Conservation (phyloP, 2,113 vertebrate species). For the Hydropotes inermis region DNA sequence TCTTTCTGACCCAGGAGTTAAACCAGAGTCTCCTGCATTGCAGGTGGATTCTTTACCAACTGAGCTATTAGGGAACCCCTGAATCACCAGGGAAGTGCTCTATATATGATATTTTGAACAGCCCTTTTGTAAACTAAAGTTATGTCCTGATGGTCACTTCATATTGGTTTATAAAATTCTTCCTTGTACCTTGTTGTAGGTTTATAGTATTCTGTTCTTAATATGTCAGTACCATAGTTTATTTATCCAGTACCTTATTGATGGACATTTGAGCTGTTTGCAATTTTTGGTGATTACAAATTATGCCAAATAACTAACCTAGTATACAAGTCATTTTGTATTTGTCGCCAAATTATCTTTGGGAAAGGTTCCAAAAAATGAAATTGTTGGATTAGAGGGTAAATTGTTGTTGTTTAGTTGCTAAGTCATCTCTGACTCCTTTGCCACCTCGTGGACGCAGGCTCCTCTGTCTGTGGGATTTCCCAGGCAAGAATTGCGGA, state of each 20-base stretch:
- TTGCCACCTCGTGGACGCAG: neutral
- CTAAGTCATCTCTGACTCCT: neutral
- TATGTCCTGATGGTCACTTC: neutral
- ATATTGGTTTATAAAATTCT: neutral
- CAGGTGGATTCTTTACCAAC: neutral
- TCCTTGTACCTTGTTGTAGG: neutral
- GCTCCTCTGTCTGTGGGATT: neutral
- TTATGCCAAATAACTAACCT: conserved; percentile 8
- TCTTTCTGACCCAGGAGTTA: neutral
- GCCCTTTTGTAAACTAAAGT: neutral
- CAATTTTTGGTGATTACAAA: neutral
- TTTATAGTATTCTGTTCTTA: neutral
- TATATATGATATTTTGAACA: neutral
- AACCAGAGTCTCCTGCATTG: neutral
- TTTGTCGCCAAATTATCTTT: neutral
- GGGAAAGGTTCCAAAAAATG: neutral
- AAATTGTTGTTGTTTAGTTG: neutral
- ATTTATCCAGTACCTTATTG: neutral
- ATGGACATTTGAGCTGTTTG: neutral
- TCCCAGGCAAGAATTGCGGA: neutral
- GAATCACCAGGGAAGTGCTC: neutral
- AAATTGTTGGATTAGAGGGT: neutral
- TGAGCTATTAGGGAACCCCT: neutral
- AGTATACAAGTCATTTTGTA: neutral
- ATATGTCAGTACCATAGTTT: neutral